Evolutionary conservation across 2,797 vertebrate genomes (phyloP), one percentile per base, ranked within the genome.

Genomic region (Ceryle rudis): DNA sequence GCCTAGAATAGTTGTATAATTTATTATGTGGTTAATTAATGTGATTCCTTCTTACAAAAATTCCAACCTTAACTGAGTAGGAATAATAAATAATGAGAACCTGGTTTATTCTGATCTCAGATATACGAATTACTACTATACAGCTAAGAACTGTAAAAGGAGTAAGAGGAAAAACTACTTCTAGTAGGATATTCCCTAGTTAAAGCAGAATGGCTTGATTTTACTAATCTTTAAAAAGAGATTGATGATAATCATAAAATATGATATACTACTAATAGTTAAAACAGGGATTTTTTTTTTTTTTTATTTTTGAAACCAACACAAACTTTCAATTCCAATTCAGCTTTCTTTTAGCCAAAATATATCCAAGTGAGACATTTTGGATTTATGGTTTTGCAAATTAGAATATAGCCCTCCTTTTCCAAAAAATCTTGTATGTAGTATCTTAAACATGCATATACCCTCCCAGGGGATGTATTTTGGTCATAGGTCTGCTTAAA

Each of bases 41-140:
- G 4, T 83, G 81, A 86, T 73, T 74, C 79, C 49, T 79, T 57
- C 77, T 95, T 75, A 91, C 66, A 94, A 94, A 80, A 86, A 57
- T 47, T 86, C 64, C 46, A 81, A 57, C 33, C 69, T 87, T 69
- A 86, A 84, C 52, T 62, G 67, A 83, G 84, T 72, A 81, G 44
- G 70, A 96, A 77, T 77, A 87, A 44, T 62, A 92, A 89, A 95
- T 89, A 90, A 89, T 55, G 35, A 86, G 89, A 95, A 87, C 62
- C 80, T 93, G 90, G 87, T 96, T 93, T 89, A 92, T 95, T 92
- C 89, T 93, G 87, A 95, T 92, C 87, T 94, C 92, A 95, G 81
- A 94, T 94, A 86, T 51, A 51, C 47, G 72, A 84, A 61, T 73
- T 89, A 52, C 54, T 77, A 69, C 69, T 49, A 25, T 19, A 64